A percentile compares a stretch with the other conserved stretches of the same genome.
phyloP scores from a whole-genome alignment of 37 sponge, comb jelly and placozoan species.

The Agelas oroides region DNA sequence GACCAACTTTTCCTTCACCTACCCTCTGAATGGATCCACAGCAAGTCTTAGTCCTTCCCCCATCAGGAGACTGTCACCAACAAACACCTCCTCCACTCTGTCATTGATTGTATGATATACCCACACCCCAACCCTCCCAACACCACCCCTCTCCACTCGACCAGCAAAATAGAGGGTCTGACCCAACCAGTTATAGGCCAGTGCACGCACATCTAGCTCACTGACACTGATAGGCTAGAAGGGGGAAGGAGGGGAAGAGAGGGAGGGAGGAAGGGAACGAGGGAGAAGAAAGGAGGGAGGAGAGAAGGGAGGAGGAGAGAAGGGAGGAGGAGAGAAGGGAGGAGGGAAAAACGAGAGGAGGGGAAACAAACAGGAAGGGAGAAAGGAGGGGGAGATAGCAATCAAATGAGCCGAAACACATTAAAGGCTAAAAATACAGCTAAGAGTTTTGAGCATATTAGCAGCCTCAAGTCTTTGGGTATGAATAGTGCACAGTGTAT shows the following conservation, averaged over 20 bases:
- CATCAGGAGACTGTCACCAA: background rate
- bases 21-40: slow-evolving; percentile 54
- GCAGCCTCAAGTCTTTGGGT: too few species aligned
- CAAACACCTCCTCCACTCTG: background rate
- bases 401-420: too few species aligned
- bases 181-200: slow-evolving; percentile 58
- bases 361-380: background rate
- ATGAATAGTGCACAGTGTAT: too few species aligned
- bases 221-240: too few species aligned
- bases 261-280: background rate
- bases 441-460: too few species aligned
- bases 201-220: background rate
- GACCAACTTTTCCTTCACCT: background rate
- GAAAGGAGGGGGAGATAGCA: too few species aligned
- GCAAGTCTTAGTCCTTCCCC: background rate
- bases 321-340: slow-evolving; percentile 5
- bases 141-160: background rate
- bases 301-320: background rate
- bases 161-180: slow-evolving; percentile 8
- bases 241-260: background rate
- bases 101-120: background rate
- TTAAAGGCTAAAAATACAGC: too few species aligned
- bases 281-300: background rate
- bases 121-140: background rate
- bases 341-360: background rate